Conservation (phyloP, 2,888 invertebrate species). For the Troides oblongomaculatus region DNA sequence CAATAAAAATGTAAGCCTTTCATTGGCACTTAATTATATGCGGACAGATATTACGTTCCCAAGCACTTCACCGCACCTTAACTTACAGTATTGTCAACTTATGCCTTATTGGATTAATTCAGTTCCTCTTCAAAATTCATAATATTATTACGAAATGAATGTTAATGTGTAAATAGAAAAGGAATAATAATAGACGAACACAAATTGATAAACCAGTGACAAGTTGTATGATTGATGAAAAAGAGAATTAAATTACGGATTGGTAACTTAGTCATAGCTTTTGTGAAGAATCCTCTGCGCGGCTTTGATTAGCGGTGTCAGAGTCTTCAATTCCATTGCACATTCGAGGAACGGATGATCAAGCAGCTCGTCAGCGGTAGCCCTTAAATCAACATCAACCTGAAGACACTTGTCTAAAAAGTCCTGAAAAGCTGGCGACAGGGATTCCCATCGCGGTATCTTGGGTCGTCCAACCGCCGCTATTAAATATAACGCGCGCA, state of each 20-base stretch:
- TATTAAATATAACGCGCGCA: slow-evolving; percentile 95
- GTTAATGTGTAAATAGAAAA: slow-evolving; percentile 2
- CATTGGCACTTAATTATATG: slow-evolving; percentile 27
- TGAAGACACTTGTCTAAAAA: slow-evolving; percentile 94
- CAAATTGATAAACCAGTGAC: slow-evolving; percentile 37
- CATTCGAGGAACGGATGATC: slow-evolving; percentile 88
- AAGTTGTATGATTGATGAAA: slow-evolving; percentile 44
- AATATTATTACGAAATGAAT: slow-evolving; percentile 4
- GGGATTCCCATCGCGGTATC: slow-evolving; percentile 89
- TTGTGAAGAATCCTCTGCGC: slow-evolving; percentile 92
- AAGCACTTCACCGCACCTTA: slow-evolving; percentile 1
- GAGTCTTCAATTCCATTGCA: slow-evolving; percentile 88
- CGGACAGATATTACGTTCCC: slow-evolving; percentile 16
- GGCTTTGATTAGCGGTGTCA: slow-evolving; percentile 94
- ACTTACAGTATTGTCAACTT: slow-evolving; percentile 19
- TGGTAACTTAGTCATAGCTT: slow-evolving; percentile 57
- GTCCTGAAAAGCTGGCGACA: slow-evolving; percentile 88
- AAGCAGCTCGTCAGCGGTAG: slow-evolving; percentile 88
- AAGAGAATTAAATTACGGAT: slow-evolving; percentile 45
- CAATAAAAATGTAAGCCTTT: slow-evolving; percentile 21
- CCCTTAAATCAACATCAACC: slow-evolving; percentile 89
- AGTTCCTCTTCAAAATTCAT: slow-evolving; percentile 18
- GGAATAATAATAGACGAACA: slow-evolving; percentile 11
- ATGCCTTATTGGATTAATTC: slow-evolving; percentile 17
- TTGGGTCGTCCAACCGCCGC: slow-evolving; percentile 97